phyloP scores from a whole-genome alignment of 2,797 vertebrate genomes.

The Etheostoma perlongum region DNA sequence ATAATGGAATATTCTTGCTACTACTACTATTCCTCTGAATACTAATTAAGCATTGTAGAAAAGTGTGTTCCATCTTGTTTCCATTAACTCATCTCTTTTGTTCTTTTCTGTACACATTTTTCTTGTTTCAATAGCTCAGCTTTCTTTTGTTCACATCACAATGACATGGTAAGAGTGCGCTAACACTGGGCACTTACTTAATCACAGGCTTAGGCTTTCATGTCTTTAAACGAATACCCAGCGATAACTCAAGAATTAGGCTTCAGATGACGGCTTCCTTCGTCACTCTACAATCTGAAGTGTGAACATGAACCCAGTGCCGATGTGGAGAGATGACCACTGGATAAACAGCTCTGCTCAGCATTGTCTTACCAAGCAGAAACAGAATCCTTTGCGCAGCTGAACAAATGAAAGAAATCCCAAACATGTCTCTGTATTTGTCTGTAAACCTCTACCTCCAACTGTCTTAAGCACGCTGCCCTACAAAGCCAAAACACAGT shows the following conservation, averaged over 20 bases:
- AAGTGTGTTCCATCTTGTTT: constrained; percentile 61
- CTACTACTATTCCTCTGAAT: constrained; percentile 53
- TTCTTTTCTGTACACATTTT: constrained; percentile 60
- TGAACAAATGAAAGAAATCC: constrained; percentile 68
- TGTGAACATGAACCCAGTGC: constrained; percentile 29
- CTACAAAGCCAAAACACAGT: constrained; percentile 31
- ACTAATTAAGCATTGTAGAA: constrained; percentile 55
- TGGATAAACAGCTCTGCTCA: constrained; percentile 57
- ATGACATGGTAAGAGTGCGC: constrained; percentile 55
- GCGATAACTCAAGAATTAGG: constrained; percentile 57
- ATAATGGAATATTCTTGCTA: constrained; percentile 50
- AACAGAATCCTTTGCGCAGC: constrained; percentile 62
- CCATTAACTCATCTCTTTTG: constrained; percentile 60
- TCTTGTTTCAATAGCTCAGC: constrained; percentile 57
- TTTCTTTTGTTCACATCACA: constrained; percentile 69
- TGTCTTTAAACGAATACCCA: constrained; percentile 63
- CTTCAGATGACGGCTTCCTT: constrained; percentile 50
- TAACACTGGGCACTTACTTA: constrained; percentile 46
- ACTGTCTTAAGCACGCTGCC: constrained; percentile 41
- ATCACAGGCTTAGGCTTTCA: constrained; percentile 55
- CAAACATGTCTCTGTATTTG: constrained; percentile 57
- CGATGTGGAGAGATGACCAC: constrained; percentile 44
- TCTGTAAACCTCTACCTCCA: constrained; percentile 40
- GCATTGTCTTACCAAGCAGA: constrained; percentile 51
- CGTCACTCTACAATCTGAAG: constrained; percentile 26